Evolutionary conservation across 1,140 invertebrate species (phyloP).

Genomic region (Mylabris phalerata): DNA sequence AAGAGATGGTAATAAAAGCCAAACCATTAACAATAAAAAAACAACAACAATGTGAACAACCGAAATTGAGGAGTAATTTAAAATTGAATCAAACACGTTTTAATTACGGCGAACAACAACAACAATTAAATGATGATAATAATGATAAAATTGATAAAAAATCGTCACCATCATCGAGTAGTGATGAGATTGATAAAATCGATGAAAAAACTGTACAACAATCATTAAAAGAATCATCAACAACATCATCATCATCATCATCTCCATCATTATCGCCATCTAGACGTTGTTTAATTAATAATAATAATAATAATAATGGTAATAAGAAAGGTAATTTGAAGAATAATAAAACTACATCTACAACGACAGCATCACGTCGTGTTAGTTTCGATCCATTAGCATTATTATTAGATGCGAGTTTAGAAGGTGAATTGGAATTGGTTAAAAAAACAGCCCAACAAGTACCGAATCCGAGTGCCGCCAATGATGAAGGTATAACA

Average conservation of each 20-base stretch:
- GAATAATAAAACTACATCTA: slow-evolving; percentile 50
- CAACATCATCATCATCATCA: too few relatives aligned
- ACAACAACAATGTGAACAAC: slow-evolving; percentile 65
- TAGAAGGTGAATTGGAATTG: slow-evolving; percentile 96
- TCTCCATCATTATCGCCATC: too few relatives aligned
- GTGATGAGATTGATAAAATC: slow-evolving; percentile 28
- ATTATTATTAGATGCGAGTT: slow-evolving; percentile 89
- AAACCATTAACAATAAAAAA: slow-evolving; percentile 73
- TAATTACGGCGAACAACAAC: slow-evolving; percentile 56
- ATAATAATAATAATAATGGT: too few relatives aligned
- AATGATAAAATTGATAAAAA: slow-evolving; percentile 20
- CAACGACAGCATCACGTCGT: slow-evolving; percentile 64
- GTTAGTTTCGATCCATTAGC: slow-evolving; percentile 98
- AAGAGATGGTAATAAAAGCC: slow-evolving; percentile 64
- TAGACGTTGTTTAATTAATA: slow-evolving; percentile 19
- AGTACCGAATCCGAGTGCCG: slow-evolving; percentile 89
- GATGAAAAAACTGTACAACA: slow-evolving; percentile 45
- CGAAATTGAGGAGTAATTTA: slow-evolving; percentile 57
- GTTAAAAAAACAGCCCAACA: slow-evolving; percentile 92
- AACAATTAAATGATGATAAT: slow-evolving; percentile 62
- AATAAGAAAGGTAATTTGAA: slow-evolving; percentile 67
- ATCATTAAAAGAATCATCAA: slow-evolving; percentile 27
- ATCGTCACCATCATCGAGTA: neutral
- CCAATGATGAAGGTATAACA: slow-evolving; percentile 97
- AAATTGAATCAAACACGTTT: slow-evolving; percentile 43